These are phyloP conservation scores for Cosmia trapezina DNA, from an alignment of 2,888 invertebrate species.

Conservation along the genomic window DNA sequence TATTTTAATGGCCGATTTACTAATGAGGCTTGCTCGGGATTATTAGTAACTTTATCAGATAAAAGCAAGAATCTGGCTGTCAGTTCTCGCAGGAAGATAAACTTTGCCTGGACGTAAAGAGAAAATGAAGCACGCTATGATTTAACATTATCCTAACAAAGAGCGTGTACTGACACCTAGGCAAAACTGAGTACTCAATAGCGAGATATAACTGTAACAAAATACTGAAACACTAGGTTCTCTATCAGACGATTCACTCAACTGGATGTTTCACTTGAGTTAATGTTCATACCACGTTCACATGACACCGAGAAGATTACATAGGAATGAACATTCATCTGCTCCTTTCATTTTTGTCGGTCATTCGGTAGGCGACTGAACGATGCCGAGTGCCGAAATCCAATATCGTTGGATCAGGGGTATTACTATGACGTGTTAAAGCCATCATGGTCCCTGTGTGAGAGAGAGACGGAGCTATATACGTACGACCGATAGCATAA, in stretches of 20 bases:
- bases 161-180: not conserved
- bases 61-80: not conserved
- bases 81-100: slow-evolving; percentile 11
- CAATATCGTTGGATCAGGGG: not conserved
- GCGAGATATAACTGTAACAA: slow-evolving; percentile 3
- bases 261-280: not conserved
- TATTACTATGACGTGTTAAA: too few species aligned
- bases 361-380: not conserved
- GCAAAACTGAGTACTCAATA: not conserved
- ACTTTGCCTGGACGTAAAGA: not conserved
- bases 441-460: too few species aligned
- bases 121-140: too few species aligned
- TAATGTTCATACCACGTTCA: not conserved
- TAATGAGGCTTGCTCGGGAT: not conserved
- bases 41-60: slow-evolving; percentile 1
- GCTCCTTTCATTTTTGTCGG: not conserved
- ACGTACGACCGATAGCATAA: too few species aligned
- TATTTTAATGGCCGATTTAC: not conserved
- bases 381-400: not conserved
- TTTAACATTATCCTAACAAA: not conserved
- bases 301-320: not conserved
- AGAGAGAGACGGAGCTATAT: too few species aligned
- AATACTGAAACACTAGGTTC: not conserved
- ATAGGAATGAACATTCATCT: not conserved
- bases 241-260: not conserved